Base-by-base conservation (phyloP, 2,797 vertebrate genomes). In the Hypotaenidia okinawae region DNA sequence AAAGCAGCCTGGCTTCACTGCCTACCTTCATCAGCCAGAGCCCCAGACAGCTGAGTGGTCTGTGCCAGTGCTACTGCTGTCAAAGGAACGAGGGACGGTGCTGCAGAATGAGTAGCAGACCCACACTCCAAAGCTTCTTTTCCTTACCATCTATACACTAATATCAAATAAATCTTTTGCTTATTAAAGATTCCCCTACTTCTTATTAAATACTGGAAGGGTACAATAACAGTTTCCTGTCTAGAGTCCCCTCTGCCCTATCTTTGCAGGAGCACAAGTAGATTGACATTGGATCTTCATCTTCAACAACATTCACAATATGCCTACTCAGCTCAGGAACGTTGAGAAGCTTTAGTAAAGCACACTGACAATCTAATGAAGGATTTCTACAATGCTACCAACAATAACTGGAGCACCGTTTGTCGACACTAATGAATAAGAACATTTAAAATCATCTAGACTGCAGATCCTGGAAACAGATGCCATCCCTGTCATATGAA, bases 1-100 rank as follows among this genome's bases (percentile, higher is more conserved):
- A 94, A 66, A 81, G 41, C 74, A 92, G 81, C 33, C 90, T 59
- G 78, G 45, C 59, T 89, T 62, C 84, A 89, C 43, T 92, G 94
- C 84, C 81, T 84, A 14, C 45, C 67, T 66, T 87, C 81, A 86
- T 87, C 66, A 78, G 4, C 58, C 74, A 89, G 51, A 92, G 77
- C 27, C 55, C 41, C 4, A 3, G 57, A 66, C 79, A 90, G n/a
- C 70, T 3, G 1, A 87, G 67, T 4, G 1, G 39, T 51, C 55
- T 90, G 55, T 21, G 58, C 55, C 57, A 52, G 27, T 41, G 52
- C 57, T 69, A 52, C 47, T 43, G 55, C 27, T 63, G 52, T 22
- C 39, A 43, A 69, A 68, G 35, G 54, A 70, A 79, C 0, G 0
- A 82, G 51, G 76, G 67, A 66, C 1, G 1, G 23, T 59, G 24